phyloP scores from a whole-genome alignment of 2,888 invertebrate species.

The Drosophila yooni region DNA sequence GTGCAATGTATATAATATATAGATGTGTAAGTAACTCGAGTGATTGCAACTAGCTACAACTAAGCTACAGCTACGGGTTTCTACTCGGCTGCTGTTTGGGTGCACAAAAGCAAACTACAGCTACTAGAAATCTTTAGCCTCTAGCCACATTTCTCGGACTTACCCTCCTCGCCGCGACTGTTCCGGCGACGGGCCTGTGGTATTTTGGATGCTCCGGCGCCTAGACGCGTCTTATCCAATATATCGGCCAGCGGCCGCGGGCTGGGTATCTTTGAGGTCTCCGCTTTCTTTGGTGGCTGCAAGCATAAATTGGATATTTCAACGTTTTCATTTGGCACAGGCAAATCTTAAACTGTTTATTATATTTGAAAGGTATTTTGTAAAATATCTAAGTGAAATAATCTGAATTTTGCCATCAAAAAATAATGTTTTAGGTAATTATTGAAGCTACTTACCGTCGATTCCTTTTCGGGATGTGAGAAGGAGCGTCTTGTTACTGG shows the following conservation, averaged over 20 bases:
- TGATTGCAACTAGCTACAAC: conserved; percentile 45
- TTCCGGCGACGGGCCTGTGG: conserved; percentile 79
- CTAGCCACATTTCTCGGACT: conserved; percentile 45
- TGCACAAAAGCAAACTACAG: conserved; percentile 54
- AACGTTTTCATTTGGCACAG: background rate
- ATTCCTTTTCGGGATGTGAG: conserved; percentile 84
- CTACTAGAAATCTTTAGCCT: conserved; percentile 56
- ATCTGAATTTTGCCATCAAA: background rate
- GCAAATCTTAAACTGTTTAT: background rate
- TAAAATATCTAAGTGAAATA: background rate
- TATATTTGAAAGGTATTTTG: background rate
- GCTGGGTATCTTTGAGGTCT: conserved; percentile 83
- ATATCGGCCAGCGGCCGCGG: conserved; percentile 83
- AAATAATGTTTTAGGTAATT: background rate
- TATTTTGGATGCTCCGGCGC: conserved; percentile 78
- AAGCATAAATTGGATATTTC: background rate
- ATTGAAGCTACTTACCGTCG: conserved; percentile 68
- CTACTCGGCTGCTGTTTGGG: conserved; percentile 61
- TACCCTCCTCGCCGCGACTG: conserved; percentile 80
- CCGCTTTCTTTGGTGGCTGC: conserved; percentile 79
- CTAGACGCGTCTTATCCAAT: conserved; percentile 76
- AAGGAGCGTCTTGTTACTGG: conserved; percentile 84
- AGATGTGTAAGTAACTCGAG: conserved; percentile 27
- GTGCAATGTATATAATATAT: conserved; percentile 44
- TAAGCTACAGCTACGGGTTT: conserved; percentile 48